These are phyloP conservation scores for Arenaria interpres DNA, from an alignment of 2,113 vertebrate species.

Conservation along the genomic window DNA sequence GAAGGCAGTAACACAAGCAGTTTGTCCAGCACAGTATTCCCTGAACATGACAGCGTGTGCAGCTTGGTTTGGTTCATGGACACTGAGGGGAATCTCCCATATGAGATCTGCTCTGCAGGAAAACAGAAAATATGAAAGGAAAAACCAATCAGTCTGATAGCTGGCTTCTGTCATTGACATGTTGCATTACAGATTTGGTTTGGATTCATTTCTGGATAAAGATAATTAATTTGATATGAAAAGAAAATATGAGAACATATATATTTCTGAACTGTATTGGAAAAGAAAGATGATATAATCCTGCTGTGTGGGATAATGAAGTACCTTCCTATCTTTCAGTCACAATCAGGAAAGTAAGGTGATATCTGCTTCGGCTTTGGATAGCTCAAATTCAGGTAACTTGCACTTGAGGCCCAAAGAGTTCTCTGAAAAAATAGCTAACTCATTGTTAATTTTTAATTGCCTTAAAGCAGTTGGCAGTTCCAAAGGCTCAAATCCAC, in stretches of 20 bases:
- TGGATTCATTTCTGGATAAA: background rate
- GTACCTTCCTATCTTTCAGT: background rate
- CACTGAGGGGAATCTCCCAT: background rate
- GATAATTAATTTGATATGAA: background rate
- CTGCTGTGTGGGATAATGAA: background rate
- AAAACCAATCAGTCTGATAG: background rate
- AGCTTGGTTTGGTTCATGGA: background rate
- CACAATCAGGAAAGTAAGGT: background rate
- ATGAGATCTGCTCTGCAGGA: background rate
- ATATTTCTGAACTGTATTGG: background rate
- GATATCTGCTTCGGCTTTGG: background rate
- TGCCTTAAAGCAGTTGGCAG: background rate
- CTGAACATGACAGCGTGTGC: background rate
- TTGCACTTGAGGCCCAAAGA: background rate
- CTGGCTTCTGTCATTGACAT: background rate
- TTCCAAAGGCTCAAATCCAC: background rate
- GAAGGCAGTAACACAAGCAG: background rate
- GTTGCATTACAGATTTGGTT: background rate
- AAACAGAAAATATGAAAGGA: background rate
- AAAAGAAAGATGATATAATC: background rate
- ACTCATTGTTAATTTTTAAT: background rate
- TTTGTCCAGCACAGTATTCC: background rate
- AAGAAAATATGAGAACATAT: background rate
- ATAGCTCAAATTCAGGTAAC: background rate
- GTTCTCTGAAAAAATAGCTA: background rate